phyloP scores from a whole-genome alignment of 2,888 invertebrate species.

The Neoascia interrupta region DNA sequence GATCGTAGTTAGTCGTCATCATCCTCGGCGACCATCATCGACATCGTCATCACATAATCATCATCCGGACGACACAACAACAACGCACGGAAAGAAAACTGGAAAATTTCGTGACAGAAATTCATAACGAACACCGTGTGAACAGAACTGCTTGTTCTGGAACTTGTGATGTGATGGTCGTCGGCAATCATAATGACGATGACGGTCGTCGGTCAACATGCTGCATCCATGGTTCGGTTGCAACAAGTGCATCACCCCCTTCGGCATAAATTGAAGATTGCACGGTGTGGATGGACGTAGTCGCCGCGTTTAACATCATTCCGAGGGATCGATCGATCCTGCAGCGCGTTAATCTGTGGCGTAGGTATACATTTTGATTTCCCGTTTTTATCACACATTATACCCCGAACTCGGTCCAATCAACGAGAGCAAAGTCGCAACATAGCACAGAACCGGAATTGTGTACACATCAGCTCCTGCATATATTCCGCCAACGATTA shows the following conservation, averaged over 20 bases:
- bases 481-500: slow-evolving; percentile 70
- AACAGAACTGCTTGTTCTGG: slow-evolving; percentile 73
- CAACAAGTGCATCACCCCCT: slow-evolving; percentile 50
- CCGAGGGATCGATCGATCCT: slow-evolving; percentile 52
- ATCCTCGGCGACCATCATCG: slow-evolving; percentile 50
- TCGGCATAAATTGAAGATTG: slow-evolving; percentile 6
- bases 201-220: slow-evolving; percentile 4
- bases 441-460: slow-evolving; percentile 57
- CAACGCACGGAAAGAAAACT: slow-evolving; percentile 72
- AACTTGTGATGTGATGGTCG: slow-evolving; percentile 53
- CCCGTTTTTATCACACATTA: slow-evolving; percentile 58
- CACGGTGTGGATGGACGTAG: slow-evolving; percentile 32
- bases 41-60: slow-evolving; percentile 63
- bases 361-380: slow-evolving; percentile 43
- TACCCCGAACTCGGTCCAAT: slow-evolving; percentile 17
- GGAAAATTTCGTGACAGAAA: slow-evolving; percentile 79
- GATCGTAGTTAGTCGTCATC: slow-evolving; percentile 20
- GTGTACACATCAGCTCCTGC: slow-evolving; percentile 22
- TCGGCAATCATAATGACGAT: slow-evolving; percentile 51
- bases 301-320: slow-evolving; percentile 59
- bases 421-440: slow-evolving; percentile 49
- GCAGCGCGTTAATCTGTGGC: slow-evolving; percentile 61
- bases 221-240: slow-evolving; percentile 13
- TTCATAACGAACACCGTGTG: slow-evolving; percentile 79
- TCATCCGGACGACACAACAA: slow-evolving; percentile 64